Evolutionary conservation across 2,797 vertebrate species (phyloP).

Genomic region (Dendrocincla fuliginosa): DNA sequence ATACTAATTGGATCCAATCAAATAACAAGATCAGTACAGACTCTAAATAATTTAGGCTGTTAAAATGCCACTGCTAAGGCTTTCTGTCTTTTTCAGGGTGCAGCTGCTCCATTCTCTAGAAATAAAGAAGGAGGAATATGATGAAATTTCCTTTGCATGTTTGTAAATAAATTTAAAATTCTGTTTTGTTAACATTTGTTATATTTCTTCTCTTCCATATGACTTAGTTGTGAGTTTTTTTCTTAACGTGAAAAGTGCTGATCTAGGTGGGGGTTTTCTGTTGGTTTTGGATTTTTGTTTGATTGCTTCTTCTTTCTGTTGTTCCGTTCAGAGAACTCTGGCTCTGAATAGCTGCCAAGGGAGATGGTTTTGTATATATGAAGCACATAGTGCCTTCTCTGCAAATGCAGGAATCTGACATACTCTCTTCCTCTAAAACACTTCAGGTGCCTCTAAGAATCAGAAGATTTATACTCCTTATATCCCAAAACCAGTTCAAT

Average conservation of each 20-base stretch:
- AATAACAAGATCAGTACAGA: slow-evolving; percentile 38
- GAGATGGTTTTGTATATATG: accelerated
- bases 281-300: background rate
- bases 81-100: slow-evolving; percentile 49
- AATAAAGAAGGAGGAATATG: slow-evolving; percentile 13
- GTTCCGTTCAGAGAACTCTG: background rate
- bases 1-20: slow-evolving; percentile 68
- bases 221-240: background rate
- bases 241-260: background rate
- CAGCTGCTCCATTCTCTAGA: slow-evolving; percentile 29
- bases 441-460: background rate
- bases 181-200: background rate
- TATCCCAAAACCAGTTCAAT: background rate
- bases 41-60: slow-evolving; percentile 60
- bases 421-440: background rate
- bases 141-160: background rate
- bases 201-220: background rate
- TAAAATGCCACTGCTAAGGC: slow-evolving; percentile 56
- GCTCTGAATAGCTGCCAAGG: background rate
- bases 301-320: background rate
- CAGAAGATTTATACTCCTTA: background rate
- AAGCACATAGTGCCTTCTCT: background rate
- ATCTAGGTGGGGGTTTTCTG: background rate
- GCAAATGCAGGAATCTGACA: background rate
- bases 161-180: background rate